phyloP scores from a whole-genome alignment of 1,140 invertebrate species.

The Zaprionus lachaisei region DNA sequence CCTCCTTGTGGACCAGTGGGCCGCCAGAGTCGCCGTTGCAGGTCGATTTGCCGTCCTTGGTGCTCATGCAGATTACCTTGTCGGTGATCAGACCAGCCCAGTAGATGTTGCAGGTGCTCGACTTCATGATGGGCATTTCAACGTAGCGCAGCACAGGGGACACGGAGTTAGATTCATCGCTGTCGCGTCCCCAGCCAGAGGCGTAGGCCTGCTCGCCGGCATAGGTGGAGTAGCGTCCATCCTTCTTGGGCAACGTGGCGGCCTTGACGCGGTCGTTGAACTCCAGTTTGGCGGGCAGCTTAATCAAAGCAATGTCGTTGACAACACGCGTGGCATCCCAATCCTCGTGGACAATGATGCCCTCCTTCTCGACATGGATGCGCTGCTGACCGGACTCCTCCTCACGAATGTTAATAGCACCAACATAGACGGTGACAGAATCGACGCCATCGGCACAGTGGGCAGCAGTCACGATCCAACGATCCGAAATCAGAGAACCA shows the following conservation, averaged over 20 bases:
- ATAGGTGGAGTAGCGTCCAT: constrained; percentile 67
- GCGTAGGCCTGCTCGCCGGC: constrained; percentile 71
- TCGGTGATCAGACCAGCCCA: constrained; percentile 48
- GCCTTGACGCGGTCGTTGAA: constrained; percentile 76
- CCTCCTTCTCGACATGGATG: constrained; percentile 43
- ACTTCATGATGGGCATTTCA: constrained; percentile 57
- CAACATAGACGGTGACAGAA: constrained; percentile 43
- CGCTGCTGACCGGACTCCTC: constrained; percentile 60
- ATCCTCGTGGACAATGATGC: constrained; percentile 57
- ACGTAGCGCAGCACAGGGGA: constrained; percentile 62
- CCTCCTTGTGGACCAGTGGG: constrained; percentile 57
- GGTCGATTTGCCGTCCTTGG: constrained; percentile 59
- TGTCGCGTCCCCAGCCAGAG: constrained; percentile 84
- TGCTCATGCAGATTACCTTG: constrained; percentile 70
- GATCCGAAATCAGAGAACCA: constrained; percentile 70
- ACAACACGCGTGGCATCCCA: constrained; percentile 51
- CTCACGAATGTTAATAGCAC: constrained; percentile 37
- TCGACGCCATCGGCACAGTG: constrained; percentile 62
- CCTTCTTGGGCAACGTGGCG: constrained; percentile 70
- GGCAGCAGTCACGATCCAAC: constrained; percentile 70
- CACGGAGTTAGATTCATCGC: constrained; percentile 56
- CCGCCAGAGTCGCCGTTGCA: constrained; percentile 75
- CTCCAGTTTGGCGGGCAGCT: constrained; percentile 69
- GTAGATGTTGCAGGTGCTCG: constrained; percentile 46
- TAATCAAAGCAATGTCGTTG: constrained; percentile 84